Evolutionary conservation across 2,888 invertebrate genomes (phyloP).

Genomic region (Agrotis clavis): DNA sequence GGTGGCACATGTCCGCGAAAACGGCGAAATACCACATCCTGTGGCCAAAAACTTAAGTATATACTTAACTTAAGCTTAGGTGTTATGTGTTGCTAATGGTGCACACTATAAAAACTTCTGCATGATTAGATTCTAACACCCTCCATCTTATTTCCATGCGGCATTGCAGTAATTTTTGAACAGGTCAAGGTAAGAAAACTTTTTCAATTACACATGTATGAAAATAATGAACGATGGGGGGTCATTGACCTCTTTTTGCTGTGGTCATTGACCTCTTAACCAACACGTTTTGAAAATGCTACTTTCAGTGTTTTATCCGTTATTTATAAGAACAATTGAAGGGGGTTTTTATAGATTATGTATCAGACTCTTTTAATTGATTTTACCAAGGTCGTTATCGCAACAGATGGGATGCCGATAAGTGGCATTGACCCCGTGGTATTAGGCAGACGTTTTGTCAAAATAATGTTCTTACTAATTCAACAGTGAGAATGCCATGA

Average conservation of each 20-base stretch:
- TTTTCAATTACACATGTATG: conserved; percentile 71
- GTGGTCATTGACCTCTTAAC: conserved; percentile 86
- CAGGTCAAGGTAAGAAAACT: conserved; percentile 70
- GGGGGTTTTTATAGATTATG: conserved; percentile 17
- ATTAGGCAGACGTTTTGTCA: conserved; percentile 30
- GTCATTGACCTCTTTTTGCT: conserved; percentile 86
- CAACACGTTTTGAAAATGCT: conserved; percentile 81
- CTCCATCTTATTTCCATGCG: conserved; percentile 69
- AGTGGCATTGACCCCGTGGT: conserved; percentile 55
- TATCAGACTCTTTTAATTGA: conserved; percentile 32
- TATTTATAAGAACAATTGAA: conserved; percentile 64
- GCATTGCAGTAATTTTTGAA: conserved; percentile 66
- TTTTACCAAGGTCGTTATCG: conserved; percentile 53
- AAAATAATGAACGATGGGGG: conserved; percentile 80
- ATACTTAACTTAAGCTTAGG: conserved; percentile 16
- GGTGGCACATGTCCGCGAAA: no score
- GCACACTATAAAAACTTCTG: conserved; percentile 21
- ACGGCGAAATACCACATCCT: no score
- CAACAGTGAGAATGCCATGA: conserved; percentile 30
- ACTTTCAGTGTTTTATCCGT: conserved; percentile 68
- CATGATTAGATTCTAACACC: conserved; percentile 36
- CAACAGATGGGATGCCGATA: conserved; percentile 30
- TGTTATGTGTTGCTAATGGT: conserved; percentile 33
- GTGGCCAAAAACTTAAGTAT: no score
- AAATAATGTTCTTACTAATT: conserved; percentile 30